Evolutionary conservation across 1,140 invertebrate genomes (phyloP).

Genomic region (Cyrtorhinus lividipennis): DNA sequence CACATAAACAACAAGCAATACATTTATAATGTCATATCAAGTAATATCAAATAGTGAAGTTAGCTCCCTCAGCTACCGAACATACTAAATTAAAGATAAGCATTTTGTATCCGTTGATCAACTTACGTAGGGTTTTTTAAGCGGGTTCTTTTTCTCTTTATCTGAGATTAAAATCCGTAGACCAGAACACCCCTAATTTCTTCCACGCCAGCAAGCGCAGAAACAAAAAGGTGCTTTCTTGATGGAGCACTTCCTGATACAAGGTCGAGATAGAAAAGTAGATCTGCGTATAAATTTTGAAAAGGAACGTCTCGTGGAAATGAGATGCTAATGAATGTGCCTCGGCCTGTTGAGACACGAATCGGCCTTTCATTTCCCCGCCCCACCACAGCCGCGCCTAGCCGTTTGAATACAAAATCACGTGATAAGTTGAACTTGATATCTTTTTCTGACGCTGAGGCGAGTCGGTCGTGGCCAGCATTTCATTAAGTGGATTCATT

Average conservation of each 20-base stretch:
- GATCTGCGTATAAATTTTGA: not conserved
- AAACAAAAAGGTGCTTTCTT: not conserved
- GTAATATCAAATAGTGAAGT: no score
- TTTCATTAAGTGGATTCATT: no score
- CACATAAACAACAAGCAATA: no score
- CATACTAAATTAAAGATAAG: no score
- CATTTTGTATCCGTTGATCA: no score
- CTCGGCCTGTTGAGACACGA: not conserved
- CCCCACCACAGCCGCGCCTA: not conserved
- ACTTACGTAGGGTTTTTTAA: no score
- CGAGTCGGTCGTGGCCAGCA: not conserved
- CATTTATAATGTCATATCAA: no score
- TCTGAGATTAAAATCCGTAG: no score
- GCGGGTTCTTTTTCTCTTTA: no score
- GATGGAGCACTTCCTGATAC: not conserved
- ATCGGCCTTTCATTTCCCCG: not conserved
- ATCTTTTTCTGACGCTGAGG: not conserved
- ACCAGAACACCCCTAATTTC: not conserved
- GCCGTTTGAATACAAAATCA: not conserved
- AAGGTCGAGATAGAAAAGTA: not conserved
- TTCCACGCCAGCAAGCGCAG: not conserved
- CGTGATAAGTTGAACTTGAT: not conserved
- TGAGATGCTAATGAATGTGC: not conserved
- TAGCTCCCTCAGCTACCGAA: no score
- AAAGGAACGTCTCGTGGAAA: not conserved